These are phyloP conservation scores for Hirundichthys speculiger DNA, from an alignment of 2,113 vertebrate genomes.

Conservation along the genomic window DNA sequence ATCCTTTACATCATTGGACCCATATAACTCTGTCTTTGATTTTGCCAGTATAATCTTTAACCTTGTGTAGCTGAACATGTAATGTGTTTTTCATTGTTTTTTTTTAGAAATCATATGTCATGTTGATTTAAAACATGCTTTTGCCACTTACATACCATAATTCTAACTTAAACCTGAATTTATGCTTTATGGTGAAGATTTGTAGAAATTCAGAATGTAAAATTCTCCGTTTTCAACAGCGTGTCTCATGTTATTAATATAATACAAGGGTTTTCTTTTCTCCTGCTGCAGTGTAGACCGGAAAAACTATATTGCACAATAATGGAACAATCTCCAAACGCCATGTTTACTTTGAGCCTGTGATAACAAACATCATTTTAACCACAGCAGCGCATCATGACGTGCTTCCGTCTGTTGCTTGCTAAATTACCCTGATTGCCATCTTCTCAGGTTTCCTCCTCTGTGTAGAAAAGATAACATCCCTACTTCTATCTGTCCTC, in stretches of 20 bases:
- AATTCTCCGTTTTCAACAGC: not conserved
- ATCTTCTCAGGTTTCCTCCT: slow-evolving; percentile 81
- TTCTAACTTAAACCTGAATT: slow-evolving; percentile 3
- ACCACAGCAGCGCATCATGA: slow-evolving; percentile 52
- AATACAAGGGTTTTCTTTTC: not conserved
- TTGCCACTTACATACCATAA: not conserved
- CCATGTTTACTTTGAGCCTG: slow-evolving; percentile 55
- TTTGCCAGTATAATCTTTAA: too few species aligned
- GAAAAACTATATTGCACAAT: slow-evolving; percentile 35
- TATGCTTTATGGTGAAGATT: not conserved
- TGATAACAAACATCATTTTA: slow-evolving; percentile 66
- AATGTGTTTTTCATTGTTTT: too few species aligned
- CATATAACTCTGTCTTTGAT: too few species aligned
- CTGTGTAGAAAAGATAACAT: slow-evolving; percentile 78
- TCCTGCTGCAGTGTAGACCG: not conserved
- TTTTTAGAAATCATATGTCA: too few species aligned
- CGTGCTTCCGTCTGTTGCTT: slow-evolving; percentile 72
- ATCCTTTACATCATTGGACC: slow-evolving; percentile 5
- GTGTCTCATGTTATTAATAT: slow-evolving; percentile 10
- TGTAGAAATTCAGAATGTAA: not conserved
- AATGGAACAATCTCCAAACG: slow-evolving; percentile 48
- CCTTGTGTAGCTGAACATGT: too few species aligned
- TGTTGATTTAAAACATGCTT: not conserved
- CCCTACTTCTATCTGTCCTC: slow-evolving; percentile 75
- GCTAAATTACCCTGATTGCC: slow-evolving; percentile 79